phyloP scores from a whole-genome alignment of 2,797 vertebrate genomes.

The Anguilla marmorata region DNA sequence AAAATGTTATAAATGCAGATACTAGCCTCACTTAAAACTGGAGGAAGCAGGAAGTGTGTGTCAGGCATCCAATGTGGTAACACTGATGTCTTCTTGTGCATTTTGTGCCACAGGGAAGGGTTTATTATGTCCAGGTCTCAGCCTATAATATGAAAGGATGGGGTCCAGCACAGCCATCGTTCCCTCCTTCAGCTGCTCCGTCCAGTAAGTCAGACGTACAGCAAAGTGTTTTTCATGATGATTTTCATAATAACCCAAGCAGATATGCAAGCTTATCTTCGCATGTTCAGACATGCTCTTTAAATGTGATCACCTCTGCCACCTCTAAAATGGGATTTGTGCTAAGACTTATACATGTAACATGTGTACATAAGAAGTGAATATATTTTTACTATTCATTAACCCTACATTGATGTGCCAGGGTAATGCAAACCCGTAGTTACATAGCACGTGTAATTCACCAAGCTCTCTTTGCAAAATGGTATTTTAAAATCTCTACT shows the following conservation, averaged over 20 bases:
- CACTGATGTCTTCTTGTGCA: constrained; percentile 45
- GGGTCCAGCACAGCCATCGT: constrained; percentile 80
- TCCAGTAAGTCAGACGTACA: constrained; percentile 80
- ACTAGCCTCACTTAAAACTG: not conserved
- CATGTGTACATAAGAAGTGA: not conserved
- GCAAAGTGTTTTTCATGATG: not conserved
- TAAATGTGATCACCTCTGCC: not conserved
- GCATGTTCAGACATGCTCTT: not conserved
- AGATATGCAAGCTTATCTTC: not conserved
- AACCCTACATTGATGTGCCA: not conserved
- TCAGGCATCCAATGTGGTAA: constrained; percentile 3
- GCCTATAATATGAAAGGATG: constrained; percentile 97
- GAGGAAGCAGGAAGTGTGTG: not conserved
- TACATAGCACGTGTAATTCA: too few relatives aligned
- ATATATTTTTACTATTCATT: not conserved
- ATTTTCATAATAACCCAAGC: not conserved
- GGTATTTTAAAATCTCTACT: too few relatives aligned
- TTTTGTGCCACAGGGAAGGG: constrained; percentile 76
- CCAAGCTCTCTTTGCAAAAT: too few relatives aligned
- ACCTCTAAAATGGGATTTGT: not conserved
- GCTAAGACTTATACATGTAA: not conserved
- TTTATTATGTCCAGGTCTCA: constrained; percentile 83
- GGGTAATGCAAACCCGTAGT: not conserved
- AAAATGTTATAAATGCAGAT: not conserved
- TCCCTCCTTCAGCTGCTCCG: constrained; percentile 81